Percentiles rank a stretch among this genome's conserved stretches.
Conservation (phyloP, 1,140 invertebrate species). For the Ips nitidus region DNA sequence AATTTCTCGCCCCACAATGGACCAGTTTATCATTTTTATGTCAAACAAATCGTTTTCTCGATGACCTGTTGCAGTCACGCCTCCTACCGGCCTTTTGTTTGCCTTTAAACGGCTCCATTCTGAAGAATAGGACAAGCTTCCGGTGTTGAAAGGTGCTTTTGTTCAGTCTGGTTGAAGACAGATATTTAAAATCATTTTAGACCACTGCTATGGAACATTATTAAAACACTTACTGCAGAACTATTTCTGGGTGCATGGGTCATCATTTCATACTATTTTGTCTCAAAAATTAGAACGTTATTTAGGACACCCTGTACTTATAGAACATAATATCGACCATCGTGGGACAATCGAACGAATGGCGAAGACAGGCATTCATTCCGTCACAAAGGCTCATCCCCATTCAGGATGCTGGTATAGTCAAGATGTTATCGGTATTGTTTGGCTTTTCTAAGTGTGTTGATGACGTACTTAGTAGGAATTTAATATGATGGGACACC, state of each 20-base stretch:
- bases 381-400: constrained; percentile 13
- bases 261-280: no score
- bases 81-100: background rate
- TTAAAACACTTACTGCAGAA: no score
- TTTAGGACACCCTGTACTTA: no score
- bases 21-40: constrained; percentile 37
- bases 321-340: constrained; percentile 1
- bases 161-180: background rate
- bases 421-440: constrained; percentile 23
- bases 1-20: constrained; percentile 31
- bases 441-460: constrained; percentile 18
- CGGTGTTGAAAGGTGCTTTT: constrained; percentile 29
- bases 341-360: constrained; percentile 17
- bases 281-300: no score
- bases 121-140: constrained; percentile 5
- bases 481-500: constrained; percentile 14
- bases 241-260: no score
- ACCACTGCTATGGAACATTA: no score
- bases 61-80: constrained; percentile 30
- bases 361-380: constrained; percentile 12
- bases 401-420: constrained; percentile 19
- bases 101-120: no score
- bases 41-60: constrained; percentile 37
- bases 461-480: constrained; percentile 6
- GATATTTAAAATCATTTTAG: no score